Base-by-base conservation (phyloP, 2,888 invertebrate genomes). In the Dolomedes plantarius region DNA sequence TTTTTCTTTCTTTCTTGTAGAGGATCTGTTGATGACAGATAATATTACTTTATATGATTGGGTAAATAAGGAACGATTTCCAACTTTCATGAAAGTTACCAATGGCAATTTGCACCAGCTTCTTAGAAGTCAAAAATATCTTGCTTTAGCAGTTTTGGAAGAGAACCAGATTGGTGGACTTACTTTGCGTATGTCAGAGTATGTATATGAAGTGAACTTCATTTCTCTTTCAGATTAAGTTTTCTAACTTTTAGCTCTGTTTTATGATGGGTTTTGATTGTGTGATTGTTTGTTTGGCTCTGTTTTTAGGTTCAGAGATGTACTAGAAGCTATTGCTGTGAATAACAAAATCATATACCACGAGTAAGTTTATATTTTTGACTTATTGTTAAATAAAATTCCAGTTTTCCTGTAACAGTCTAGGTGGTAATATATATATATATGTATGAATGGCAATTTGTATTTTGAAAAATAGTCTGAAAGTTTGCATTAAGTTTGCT, bases 21-120 rank as follows among this genome's bases (percentile, higher is more conserved):
- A 74, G 77, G 82, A 88, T 29, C 69, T 76, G 29, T 74, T 77
- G 28, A 64, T 90, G 13, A 90, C 90, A 81, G 88, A 88, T 3
- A 89, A 88, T 29, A 50, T 83, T 16, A 78, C 88, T 28, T 92
- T 98, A 89, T 94, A 95, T 89, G 94, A 94, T 88, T 98, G 97
- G 97, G 94, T 98, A 29, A 96, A 96, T 90, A 94, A 95, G 19
- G 98, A 98, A 91, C 93, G 97, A 88, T 98, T 97, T 92, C 94
- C 95, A 62, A 95, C 95, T 69, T 98, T 97, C 90, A 96, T 96
- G 7, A 96, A 96, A 93, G 69, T 97, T 29, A 96, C 97, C 0
- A 93, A 94, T 78, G 95, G 95, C 77, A 97, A 96, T 90, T 91
- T 93, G 29, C 94, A 96, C 91, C 95, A 97, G 91, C 91, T 98